Base-by-base conservation (phyloP, 1,140 invertebrate species). In the Muscidifurax raptorellus region DNA sequence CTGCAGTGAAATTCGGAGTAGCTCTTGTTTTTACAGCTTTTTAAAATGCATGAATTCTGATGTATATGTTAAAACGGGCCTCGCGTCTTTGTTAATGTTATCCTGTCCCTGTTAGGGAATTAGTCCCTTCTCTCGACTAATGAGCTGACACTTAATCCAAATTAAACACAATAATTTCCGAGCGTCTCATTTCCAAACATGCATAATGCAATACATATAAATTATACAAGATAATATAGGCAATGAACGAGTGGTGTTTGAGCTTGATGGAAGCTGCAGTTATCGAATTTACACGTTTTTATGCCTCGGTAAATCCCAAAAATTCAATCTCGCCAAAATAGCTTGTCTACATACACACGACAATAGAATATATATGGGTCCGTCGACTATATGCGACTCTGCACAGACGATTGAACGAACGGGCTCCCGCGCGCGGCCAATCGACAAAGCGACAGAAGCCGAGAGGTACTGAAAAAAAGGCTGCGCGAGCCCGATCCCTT, bases 401-500 rank as follows among this genome's bases (percentile, higher is more conserved):
- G n/a, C 80, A 59, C 69, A 36, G 25, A 22, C 18, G 32, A 59
- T 36, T 18, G 30, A 36, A 10, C n/a, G 64, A 80, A n/a, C 44
- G 25, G 28, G 28, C n/a, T n/a, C n/a, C n/a, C n/a, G n/a, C 12
- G 66, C 28, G 6, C 44, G 80, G 47, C n/a, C 44, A 64, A 7
- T 69, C 64, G 40, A 52, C 82, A 64, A 80, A 80, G 44, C 76
- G 10, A 27, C 67, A 80, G 83, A 84, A 72, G 83, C 76, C 75
- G 28, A 67, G 30, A 12, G 59, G 28, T 71, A 71, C 27, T 7
- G 18, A 32, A 25, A 67, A n/a, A 32, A 28, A 74, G 27, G 30
- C 30, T 22, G 12, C 4, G 3, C n/a, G 69, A 15, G 47, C 12
- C n/a, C 78, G 71, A 79, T 72, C 44, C 59, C 79, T 85, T 85